Percentiles rank a stretch among this genome's conserved stretches.
Conservation (phyloP, 2,113 vertebrate species). For the Platysteira castanea region DNA sequence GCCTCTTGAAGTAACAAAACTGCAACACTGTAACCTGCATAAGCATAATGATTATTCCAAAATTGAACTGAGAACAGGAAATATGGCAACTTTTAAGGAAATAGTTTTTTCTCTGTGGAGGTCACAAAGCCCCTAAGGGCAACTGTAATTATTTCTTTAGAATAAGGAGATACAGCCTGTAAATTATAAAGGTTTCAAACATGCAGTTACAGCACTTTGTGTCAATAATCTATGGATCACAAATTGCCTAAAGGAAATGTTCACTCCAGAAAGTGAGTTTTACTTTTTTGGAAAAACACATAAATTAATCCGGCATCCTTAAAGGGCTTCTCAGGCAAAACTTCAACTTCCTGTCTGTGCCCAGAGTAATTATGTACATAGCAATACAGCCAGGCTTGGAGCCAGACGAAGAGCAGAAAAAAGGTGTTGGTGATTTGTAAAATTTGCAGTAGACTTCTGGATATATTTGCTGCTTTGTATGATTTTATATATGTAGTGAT, state of each 20-base stretch:
- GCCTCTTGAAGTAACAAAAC: not conserved
- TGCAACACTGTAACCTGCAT: not conserved
- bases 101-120: not conserved
- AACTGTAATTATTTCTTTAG: not conserved
- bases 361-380: not conserved
- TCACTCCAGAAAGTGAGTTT: not conserved
- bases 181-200: not conserved
- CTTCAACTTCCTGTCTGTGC: not conserved
- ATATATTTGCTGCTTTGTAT: not conserved
- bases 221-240: not conserved
- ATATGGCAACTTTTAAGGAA: not conserved
- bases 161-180: not conserved
- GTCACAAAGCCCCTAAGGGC: not conserved
- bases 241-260: not conserved
- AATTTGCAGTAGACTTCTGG: not conserved
- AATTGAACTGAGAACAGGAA: not conserved
- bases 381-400: not conserved
- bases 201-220: not conserved
- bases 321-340: not conserved
- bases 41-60: not conserved
- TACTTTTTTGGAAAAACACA: not conserved
- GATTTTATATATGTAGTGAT: not conserved
- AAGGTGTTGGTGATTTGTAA: not conserved
- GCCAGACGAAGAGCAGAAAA: not conserved
- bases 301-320: not conserved